Conservation (phyloP, 2,888 invertebrate genomes). For the Dascillus cervinus region DNA sequence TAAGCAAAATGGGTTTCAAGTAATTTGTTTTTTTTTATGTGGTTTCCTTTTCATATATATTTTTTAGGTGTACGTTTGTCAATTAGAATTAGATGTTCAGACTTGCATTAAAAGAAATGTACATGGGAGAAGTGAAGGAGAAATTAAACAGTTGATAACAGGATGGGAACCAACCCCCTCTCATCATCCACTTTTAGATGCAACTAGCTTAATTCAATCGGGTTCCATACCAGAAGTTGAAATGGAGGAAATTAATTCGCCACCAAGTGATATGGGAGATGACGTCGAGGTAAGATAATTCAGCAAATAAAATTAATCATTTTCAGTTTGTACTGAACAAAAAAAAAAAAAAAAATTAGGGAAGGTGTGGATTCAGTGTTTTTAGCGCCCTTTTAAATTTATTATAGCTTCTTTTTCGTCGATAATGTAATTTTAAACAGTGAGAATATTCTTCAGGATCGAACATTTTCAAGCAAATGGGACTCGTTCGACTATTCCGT, state of each 20-base stretch:
- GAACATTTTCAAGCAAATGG: slow-evolving; percentile 65
- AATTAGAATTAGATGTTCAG: slow-evolving; percentile 74
- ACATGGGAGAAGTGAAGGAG: slow-evolving; percentile 70
- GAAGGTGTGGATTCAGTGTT: slow-evolving; percentile 1
- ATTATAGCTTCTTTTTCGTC: slow-evolving; percentile 9
- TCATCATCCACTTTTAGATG: slow-evolving; percentile 76
- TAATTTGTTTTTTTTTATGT: slow-evolving; percentile 32
- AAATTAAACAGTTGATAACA: slow-evolving; percentile 64
- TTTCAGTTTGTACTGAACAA: no score
- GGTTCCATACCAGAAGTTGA: slow-evolving; percentile 76
- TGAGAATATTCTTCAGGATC: slow-evolving; percentile 39
- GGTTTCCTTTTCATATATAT: slow-evolving; percentile 2
- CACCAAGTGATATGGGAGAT: slow-evolving; percentile 41
- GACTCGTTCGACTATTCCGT: slow-evolving; percentile 76
- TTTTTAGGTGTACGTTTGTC: slow-evolving; percentile 79
- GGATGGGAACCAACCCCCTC: slow-evolving; percentile 72
- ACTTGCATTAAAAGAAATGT: slow-evolving; percentile 76
- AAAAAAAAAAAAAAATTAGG: no score
- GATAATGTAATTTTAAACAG: slow-evolving; percentile 20
- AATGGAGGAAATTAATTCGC: slow-evolving; percentile 56
- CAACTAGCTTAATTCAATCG: slow-evolving; percentile 75
- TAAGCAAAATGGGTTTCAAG: slow-evolving; percentile 78
- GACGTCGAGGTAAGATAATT: slow-evolving; percentile 35
- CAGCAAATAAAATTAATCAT: background rate
- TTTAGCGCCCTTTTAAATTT: background rate